These are phyloP conservation scores for Apoda limacodes DNA, from an alignment of 2,888 invertebrate species.

Conservation along the genomic window DNA sequence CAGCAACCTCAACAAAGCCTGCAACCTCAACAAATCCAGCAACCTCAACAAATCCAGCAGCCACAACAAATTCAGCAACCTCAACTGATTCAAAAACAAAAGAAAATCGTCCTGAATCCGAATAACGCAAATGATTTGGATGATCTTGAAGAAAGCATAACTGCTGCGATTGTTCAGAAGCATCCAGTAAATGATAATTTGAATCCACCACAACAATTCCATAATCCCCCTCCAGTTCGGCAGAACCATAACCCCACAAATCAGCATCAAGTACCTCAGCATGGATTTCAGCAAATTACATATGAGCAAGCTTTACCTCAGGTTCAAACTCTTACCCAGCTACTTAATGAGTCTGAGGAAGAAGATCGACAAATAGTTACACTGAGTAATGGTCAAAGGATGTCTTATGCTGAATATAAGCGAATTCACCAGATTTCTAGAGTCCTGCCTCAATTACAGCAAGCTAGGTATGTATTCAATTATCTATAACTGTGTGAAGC, in stretches of 20 bases:
- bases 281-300: conserved; percentile 21
- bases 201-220: conserved; percentile 37
- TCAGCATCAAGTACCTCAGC: conserved; percentile 25
- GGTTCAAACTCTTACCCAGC: conserved; percentile 30
- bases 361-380: conserved; percentile 55
- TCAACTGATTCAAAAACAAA: conserved; percentile 40
- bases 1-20: too few species aligned
- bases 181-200: conserved; percentile 38
- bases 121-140: conserved; percentile 62
- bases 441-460: conserved; percentile 38
- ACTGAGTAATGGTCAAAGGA: conserved; percentile 49
- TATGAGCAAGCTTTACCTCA: conserved; percentile 11
- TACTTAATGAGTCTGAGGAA: conserved; percentile 50
- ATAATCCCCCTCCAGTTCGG: conserved; percentile 32
- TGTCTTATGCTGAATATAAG: conserved; percentile 57
- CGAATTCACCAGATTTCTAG: conserved; percentile 42
- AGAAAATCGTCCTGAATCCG: conserved; percentile 54
- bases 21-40: too few species aligned
- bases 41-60: conserved; percentile 37
- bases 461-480: too few species aligned
- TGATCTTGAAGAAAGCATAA: conserved; percentile 65
- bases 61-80: conserved; percentile 32
- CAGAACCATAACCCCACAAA: too few species aligned
- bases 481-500: too few species aligned
- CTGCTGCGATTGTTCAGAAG: conserved; percentile 60